Conservation (phyloP, 2,797 vertebrate genomes). For the Scleropages formosus region DNA sequence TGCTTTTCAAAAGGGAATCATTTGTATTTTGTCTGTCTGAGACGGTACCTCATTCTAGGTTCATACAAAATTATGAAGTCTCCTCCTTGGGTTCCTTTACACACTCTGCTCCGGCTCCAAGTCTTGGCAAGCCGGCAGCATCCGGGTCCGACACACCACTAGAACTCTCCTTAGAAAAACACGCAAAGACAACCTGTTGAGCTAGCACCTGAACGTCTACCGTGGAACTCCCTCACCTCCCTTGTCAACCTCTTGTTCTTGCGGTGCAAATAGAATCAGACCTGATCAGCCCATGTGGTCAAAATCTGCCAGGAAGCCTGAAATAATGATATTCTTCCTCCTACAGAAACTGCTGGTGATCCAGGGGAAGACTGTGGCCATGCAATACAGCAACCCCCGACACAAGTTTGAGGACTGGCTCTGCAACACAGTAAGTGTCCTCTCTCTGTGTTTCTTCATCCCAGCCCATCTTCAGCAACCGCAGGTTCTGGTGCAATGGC, state of each 20-base stretch:
- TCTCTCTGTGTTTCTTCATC: neutral
- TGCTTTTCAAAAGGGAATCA: conserved; percentile 6
- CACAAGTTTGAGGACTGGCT: conserved; percentile 99
- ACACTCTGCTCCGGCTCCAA: conserved; percentile 75
- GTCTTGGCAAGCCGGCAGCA: conserved; percentile 61
- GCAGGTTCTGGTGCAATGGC: conserved; percentile 9
- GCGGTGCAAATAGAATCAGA: conserved; percentile 71
- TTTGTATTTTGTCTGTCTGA: conserved; percentile 60
- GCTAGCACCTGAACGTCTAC: conserved; percentile 20
- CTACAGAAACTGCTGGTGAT: conserved; percentile 96
- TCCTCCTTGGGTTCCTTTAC: conserved; percentile 60
- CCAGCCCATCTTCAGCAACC: neutral
- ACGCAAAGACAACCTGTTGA: conserved; percentile 35
- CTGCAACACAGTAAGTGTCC: conserved; percentile 88
- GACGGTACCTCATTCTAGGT: conserved; percentile 69
- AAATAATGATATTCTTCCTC: conserved; percentile 77
- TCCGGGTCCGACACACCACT: conserved; percentile 78
- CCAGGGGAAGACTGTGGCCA: conserved; percentile 92
- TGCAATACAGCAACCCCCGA: conserved; percentile 97
- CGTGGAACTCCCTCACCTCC: conserved; percentile 30
- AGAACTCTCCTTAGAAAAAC: conserved; percentile 28
- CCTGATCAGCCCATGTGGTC: conserved; percentile 32
- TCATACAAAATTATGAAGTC: conserved; percentile 40
- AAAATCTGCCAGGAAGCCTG: conserved; percentile 52
- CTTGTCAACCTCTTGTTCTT: conserved; percentile 90